Evolutionary conservation across 2,797 vertebrate species (phyloP), one percentile per base, ranked within the genome.

Genomic region (Florisuga fusca): DNA sequence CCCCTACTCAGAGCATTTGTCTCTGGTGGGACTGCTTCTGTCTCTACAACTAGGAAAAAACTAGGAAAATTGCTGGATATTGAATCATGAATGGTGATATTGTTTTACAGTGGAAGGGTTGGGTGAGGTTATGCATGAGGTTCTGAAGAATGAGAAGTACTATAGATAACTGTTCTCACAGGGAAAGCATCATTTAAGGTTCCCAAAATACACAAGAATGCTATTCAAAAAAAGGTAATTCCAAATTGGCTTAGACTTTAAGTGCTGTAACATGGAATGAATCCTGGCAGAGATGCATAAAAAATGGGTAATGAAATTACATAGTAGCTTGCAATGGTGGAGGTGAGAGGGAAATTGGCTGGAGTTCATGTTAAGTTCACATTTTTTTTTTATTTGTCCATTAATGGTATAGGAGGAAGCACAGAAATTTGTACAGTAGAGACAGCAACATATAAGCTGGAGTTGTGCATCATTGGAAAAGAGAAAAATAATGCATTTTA

Each of bases 1-100:
- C 7, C 7, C 12, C 15, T 51, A 12, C 33, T 58, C 12, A 0
- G 0, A 85, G 2, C 2, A 4, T 38, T 79, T 77, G 4, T 5
- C 46, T 90, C 71, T 61, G 7, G 15, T 1, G 7, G 9, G 10
- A 38, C 7, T 79, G 15, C 15, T 78, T 78, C 34, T 34, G 22
- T 46, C 25, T 27, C 61, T 68, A 27, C 2, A 20, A 16, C 4
- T 36, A 57, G 3, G 58, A 46, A 78, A 27, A 2, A 20, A 19
- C 4, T 36, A 57, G 2, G 58, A 41, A 78, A 82, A 58, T 6
- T 48, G 10, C 36, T 79, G 25, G 78, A 85, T 51, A 27, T 3
- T 55, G 15, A 74, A 50, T 77, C 17, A 29, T 4, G 3, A 36
- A 9, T 25, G 4, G 4, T 45, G 25, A 43, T 45, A 2, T 4